These are phyloP conservation scores for Helicolenus hilgendorfi DNA, from an alignment of 2,797 vertebrate species.

Conservation along the genomic window DNA sequence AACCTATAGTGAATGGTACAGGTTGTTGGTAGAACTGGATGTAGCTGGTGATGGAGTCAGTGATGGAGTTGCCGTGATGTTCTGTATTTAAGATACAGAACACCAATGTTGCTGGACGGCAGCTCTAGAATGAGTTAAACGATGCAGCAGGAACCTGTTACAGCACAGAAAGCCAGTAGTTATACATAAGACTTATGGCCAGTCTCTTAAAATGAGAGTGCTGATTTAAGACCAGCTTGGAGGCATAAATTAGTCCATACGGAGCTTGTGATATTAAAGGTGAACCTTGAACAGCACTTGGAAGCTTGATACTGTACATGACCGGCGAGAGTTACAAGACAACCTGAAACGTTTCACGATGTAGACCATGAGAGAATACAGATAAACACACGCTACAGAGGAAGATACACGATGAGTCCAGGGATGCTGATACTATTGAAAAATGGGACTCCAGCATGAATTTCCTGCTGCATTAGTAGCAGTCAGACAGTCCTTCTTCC, in stretches of 20 bases:
- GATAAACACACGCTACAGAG: slow-evolving; percentile 17
- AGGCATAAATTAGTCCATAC: background rate
- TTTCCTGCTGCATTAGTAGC: slow-evolving; percentile 10
- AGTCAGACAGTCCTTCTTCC: slow-evolving; percentile 24
- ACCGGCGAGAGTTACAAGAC: slow-evolving; percentile 9
- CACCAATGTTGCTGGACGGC: background rate
- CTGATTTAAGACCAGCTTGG: slow-evolving; percentile 1
- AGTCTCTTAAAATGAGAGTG: background rate
- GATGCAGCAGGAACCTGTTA: background rate
- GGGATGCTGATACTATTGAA: slow-evolving; percentile 16
- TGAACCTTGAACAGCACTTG: background rate
- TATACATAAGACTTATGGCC: background rate
- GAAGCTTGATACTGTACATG: background rate
- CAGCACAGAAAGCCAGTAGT: background rate
- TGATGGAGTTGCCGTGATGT: background rate
- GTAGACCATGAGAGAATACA: slow-evolving; percentile 17
- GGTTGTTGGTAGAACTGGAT: background rate
- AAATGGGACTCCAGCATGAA: slow-evolving; percentile 15
- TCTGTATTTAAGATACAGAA: background rate
- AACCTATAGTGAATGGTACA: background rate
- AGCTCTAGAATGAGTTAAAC: background rate
- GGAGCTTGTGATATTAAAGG: background rate
- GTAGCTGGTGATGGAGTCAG: background rate
- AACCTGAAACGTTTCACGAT: slow-evolving; percentile 22
- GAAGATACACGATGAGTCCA: background rate